Conservation (phyloP, 1,140 invertebrate genomes). For the Drosophila kepulauana region DNA sequence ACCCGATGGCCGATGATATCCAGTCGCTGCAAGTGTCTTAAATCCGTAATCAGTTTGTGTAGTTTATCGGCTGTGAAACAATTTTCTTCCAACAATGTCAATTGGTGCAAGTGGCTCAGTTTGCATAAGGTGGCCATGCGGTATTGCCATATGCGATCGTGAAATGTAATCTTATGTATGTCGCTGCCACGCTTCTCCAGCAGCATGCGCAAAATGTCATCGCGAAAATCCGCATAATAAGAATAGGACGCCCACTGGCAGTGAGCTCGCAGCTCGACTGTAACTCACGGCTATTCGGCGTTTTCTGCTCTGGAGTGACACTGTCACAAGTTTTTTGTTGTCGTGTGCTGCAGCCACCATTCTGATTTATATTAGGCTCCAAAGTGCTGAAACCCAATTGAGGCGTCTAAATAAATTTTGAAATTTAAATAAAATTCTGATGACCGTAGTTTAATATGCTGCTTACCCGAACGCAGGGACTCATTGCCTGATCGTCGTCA, state of each 20-base stretch:
- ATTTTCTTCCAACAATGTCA: conserved; percentile 15
- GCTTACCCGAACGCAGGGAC: too few species aligned
- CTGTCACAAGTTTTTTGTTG: too few species aligned
- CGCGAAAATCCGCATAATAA: too few species aligned
- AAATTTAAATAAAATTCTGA: background rate
- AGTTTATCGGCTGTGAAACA: background rate
- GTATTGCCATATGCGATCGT: conserved; percentile 19
- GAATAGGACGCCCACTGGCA: too few species aligned
- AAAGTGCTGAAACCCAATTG: too few species aligned
- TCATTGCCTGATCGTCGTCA: too few species aligned
- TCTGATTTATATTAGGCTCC: too few species aligned
- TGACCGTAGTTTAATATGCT: background rate
- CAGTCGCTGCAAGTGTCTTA: conserved; percentile 4
- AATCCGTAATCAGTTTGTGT: background rate
- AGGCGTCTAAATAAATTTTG: background rate
- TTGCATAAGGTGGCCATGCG: background rate
- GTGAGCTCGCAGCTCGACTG: too few species aligned
- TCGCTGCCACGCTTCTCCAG: background rate
- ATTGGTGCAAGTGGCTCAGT: background rate
- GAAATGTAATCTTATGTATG: background rate
- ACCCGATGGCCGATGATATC: conserved; percentile 1
- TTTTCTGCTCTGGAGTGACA: too few species aligned
- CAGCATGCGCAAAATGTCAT: background rate
- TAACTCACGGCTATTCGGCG: too few species aligned
- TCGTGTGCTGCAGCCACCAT: too few species aligned